Evolutionary conservation across 2,888 invertebrate genomes (phyloP).

Genomic region (Plebejus melissa): DNA sequence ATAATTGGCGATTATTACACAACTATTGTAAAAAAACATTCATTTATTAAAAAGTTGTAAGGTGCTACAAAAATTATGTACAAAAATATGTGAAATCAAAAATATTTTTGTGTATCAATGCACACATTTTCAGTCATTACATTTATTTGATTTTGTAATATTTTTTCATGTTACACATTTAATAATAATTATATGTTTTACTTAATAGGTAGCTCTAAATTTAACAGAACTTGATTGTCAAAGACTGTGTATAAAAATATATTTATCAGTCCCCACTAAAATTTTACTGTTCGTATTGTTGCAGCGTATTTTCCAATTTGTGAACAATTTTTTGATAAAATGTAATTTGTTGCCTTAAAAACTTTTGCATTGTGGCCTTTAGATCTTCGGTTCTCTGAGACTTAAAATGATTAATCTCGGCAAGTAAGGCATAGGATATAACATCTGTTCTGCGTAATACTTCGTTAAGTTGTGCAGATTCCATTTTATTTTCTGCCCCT

Average conservation of each 20-base stretch:
- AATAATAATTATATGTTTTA: neutral
- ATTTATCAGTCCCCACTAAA: constrained; percentile 30
- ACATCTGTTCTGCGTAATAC: constrained; percentile 92
- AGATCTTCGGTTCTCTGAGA: constrained; percentile 91
- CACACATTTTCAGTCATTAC: neutral
- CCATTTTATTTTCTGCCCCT: constrained; percentile 90
- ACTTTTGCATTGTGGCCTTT: constrained; percentile 90
- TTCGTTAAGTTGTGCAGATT: constrained; percentile 87
- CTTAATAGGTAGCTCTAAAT: neutral
- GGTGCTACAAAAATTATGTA: constrained; percentile 9
- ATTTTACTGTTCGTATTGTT: constrained; percentile 66
- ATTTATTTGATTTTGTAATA: neutral
- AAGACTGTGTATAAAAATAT: constrained; percentile 32
- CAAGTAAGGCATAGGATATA: constrained; percentile 94
- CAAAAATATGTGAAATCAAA: constrained; percentile 2
- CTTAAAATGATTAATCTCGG: constrained; percentile 97
- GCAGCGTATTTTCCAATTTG: constrained; percentile 81
- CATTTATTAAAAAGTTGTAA: constrained; percentile 34
- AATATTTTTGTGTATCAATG: neutral
- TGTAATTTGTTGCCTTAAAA: constrained; percentile 91
- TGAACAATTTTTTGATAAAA: constrained; percentile 93
- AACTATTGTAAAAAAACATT: constrained; percentile 51
- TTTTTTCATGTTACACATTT: constrained; percentile 5
- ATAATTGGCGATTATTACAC: constrained; percentile 51
- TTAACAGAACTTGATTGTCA: neutral